Base-by-base conservation (phyloP, 2,888 invertebrate species). In the Athripsodes cinereus region DNA sequence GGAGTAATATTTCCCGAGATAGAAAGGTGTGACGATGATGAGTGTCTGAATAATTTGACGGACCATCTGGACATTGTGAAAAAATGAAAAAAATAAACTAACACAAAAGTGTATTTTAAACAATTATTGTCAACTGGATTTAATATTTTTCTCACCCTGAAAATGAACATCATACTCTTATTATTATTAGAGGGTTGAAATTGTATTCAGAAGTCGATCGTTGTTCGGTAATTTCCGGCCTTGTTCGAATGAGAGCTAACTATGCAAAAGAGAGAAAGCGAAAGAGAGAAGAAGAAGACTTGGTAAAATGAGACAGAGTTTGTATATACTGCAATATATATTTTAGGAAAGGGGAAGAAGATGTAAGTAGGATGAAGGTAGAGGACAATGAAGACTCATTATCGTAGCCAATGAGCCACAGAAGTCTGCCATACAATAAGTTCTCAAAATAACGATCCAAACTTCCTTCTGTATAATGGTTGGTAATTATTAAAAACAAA, bases 371-470 rank as follows among this genome's bases (percentile, higher is more conserved):
- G 26, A 26, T 26, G 54, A 40, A 34, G 59, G 63, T 59, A 59
- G 59, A 61, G 63, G 63, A 61, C 61, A 59, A 52, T 52, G 57
- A 58, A 59, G 61, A 53, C 53, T 58, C 61, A 63, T 63, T 63
- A 63, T 61, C 51, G 51, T 49, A n/a, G 35, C 40, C 57, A 40
- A 54, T 50, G 55, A 48, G 31, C 26, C 31, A 22, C 54, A 54
- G 48, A 40, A 31, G 34, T 22, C 35, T 55, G 34, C 40, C 31
- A 31, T 40, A 40, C 40, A 5, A 40, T 40, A 40, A 40, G 8
- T 40, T 40, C 13, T 40, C 40, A 40, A 40, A 40, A 13, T 40
- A 40, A 40, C 13, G 40, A 40, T 2, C 5, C 16, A 40, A 40
- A 40, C 40, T 40, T 40, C 40, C 5, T 40, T 40, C 40, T 16